phyloP scores from a whole-genome alignment of 2,888 invertebrate species.

The Sminthurides aquaticus region DNA sequence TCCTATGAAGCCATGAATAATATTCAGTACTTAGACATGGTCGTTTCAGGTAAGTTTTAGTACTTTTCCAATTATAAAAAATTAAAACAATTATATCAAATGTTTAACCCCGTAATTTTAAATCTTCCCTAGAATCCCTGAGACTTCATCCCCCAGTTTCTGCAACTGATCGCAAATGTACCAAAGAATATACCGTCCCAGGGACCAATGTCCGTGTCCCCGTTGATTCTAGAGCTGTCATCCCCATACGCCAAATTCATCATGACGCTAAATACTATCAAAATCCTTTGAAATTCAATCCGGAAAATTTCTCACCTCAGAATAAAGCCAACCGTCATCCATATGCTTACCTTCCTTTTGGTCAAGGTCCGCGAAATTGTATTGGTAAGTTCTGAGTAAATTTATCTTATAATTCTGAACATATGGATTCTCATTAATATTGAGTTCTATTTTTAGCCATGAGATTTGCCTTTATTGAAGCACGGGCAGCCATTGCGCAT shows the following conservation, averaged over 20 bases:
- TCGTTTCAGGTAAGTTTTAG: slow-evolving; percentile 21
- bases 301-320: slow-evolving; percentile 50
- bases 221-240: slow-evolving; percentile 50
- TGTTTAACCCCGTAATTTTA: too few species aligned
- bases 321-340: slow-evolving; percentile 46
- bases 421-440: too few species aligned
- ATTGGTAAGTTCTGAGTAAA: too few species aligned
- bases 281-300: slow-evolving; percentile 54
- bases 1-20: slow-evolving; percentile 8
- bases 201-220: slow-evolving; percentile 47
- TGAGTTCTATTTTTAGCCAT: slow-evolving; percentile 25
- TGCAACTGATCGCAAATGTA: slow-evolving; percentile 45
- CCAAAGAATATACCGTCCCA: slow-evolving; percentile 47
- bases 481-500: slow-evolving; percentile 28
- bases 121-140: slow-evolving; percentile 49
- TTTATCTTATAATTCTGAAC: too few species aligned
- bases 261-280: slow-evolving; percentile 56
- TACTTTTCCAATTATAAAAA: too few species aligned
- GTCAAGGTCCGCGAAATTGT: slow-evolving; percentile 50
- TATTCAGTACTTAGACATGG: slow-evolving; percentile 19
- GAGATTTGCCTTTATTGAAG: slow-evolving; percentile 33
- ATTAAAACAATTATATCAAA: too few species aligned
- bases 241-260: slow-evolving; percentile 56
- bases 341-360: slow-evolving; percentile 49
- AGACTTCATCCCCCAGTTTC: slow-evolving; percentile 50